Conservation (phyloP, 2,888 invertebrate genomes). For the Drosophila yooni region DNA sequence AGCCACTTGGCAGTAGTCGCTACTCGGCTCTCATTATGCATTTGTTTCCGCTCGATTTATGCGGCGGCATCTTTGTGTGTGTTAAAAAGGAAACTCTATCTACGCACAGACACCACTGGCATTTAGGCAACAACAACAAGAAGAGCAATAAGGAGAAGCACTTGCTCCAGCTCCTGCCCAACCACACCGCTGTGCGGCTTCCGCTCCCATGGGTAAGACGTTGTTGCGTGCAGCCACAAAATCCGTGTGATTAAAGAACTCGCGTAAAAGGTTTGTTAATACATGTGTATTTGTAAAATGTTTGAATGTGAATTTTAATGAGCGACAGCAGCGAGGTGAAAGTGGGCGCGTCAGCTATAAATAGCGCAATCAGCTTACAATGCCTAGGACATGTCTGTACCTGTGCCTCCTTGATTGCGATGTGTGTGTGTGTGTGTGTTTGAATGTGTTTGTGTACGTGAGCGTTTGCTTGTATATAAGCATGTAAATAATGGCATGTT, state of each 20-base stretch:
- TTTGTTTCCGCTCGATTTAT: slow-evolving; percentile 66
- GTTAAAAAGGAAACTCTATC: slow-evolving; percentile 25
- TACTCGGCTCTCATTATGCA: slow-evolving; percentile 33
- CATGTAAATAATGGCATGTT: slow-evolving; percentile 52
- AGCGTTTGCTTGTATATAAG: slow-evolving; percentile 17
- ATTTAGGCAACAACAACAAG: slow-evolving; percentile 2
- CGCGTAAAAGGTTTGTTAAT: slow-evolving; percentile 61
- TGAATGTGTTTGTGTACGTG: slow-evolving; percentile 1
- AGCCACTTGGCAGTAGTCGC: slow-evolving; percentile 17
- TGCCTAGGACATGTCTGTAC: slow-evolving; percentile 16
- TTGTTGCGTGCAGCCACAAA: slow-evolving; percentile 57
- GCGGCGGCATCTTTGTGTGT: slow-evolving; percentile 42
- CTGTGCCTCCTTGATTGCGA: slow-evolving; percentile 11
- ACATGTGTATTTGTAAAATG: slow-evolving; percentile 55
- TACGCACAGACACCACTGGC: slow-evolving; percentile 44
- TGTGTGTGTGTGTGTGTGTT: slow-evolving; percentile 12
- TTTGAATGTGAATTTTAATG: slow-evolving; percentile 76
- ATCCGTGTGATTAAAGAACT: slow-evolving; percentile 68
- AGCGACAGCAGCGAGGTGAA: slow-evolving; percentile 32
- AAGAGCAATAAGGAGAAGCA: not conserved
- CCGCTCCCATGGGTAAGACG: slow-evolving; percentile 21
- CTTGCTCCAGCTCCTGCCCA: slow-evolving; percentile 2
- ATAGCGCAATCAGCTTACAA: slow-evolving; percentile 67
- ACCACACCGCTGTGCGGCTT: not conserved
- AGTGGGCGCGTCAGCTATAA: slow-evolving; percentile 37